Base-by-base conservation (phyloP, 2,888 invertebrate species). In the Andricus curvator region DNA sequence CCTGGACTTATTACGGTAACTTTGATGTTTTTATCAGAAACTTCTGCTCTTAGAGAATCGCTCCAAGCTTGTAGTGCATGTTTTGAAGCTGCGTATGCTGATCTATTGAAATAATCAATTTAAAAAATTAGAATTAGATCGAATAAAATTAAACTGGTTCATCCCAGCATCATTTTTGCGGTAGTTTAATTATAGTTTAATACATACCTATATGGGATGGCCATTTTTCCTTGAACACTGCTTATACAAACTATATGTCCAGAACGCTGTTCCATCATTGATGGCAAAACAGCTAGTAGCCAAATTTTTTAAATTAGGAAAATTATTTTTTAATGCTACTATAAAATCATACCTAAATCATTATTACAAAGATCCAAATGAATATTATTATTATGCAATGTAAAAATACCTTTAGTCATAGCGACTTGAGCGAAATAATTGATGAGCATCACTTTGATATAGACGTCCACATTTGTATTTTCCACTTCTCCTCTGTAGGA, bases 351-450 rank as follows among this genome's bases (percentile, higher is more conserved):
- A 17, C 17, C 17, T 5, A 48, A 48, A 48, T 48, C 5, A 48
- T 17, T 17, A 48, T 25, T 62, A 20, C 6, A 29, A 77, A 13
- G n/a, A 2, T 22, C 3, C 4, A 22, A 66, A 66, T 65, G 77
- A 74, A 20, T 62, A 77, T 60, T 22, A 11, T 11, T 22, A 22
- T 11, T 22, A 11, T 60, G 13, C 11, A 60, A 60, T 60, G 15
- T 44, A 78, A 64, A 79, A 86, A 89, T 94, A 97, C 98, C 97
- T 96, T 98, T 98, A 1, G 98, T 98, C 41, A 99, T 93, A 56
- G 97, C 97, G 79, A 99, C 95, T 85, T 98, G 95, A 22, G 99
- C 99, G 93, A 99, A 98, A 93, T 98, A 99, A 94, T 99, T 99
- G 11, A 98, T 96, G 60, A 95, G 93, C 99, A 99, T 99, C 66